Base-by-base conservation (phyloP, 92 coral and sea anemone genomes). In the Heteractis magnifica region DNA sequence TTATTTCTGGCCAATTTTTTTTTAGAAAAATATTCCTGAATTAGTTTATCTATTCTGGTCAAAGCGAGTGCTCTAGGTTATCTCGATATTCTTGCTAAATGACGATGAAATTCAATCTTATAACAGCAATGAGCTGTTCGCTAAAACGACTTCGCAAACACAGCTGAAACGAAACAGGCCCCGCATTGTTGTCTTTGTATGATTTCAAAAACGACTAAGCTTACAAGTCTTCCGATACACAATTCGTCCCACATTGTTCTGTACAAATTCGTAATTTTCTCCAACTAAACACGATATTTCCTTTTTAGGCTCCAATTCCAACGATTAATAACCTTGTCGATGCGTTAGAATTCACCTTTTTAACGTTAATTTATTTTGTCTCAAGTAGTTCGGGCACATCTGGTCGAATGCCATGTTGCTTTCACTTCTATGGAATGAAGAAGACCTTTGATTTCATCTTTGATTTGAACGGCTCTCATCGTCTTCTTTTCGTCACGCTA, bases 401-500 rank as follows among this genome's bases (percentile, higher is more conserved):
- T 68, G 73, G 73, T 68, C 23, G 73, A 68, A 26, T 68, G 73
- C 73, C 73, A 50, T 50, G 60, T 75, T 75, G 56, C 56, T 53
- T 50, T 50, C 79, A 56, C 9, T 75, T 75, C 51, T 50, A 21
- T 75, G 56, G 79, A 75, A 53, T 49, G 79, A 50, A 34, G 58
- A 53, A 6, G 21, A 18, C 56, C 56, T 49, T 53, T 75, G 73
- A 68, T 23, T 68, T 68, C 49, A 9, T 20, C 73, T 21, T 65
- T 53, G 58, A 53, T 53, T 53, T 53, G 49, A 41, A 8, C 55
- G 41, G 18, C 58, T 50, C 26, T 78, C 56, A 74, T 53, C 86
- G 20, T 76, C 91, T 81, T 82, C 82, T 79, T 81, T 79, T 91
- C 11, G 94, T 80, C 79, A 91, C 89, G 51, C 94, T 91, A 72